phyloP scores from a whole-genome alignment of 2,888 invertebrate genomes.

The Endotricha flammealis region DNA sequence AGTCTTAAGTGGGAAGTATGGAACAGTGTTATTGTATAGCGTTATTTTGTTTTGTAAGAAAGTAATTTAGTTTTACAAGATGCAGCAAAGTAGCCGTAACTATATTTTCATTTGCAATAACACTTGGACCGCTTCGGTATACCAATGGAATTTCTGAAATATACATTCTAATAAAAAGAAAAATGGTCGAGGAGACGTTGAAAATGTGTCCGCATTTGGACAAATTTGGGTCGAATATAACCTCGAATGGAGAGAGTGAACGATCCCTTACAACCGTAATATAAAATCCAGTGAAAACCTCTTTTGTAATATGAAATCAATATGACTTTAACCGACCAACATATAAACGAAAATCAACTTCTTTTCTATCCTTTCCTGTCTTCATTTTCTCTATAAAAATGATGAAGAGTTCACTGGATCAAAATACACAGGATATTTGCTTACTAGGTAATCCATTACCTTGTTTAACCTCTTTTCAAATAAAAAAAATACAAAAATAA shows the following conservation, averaged over 20 bases:
- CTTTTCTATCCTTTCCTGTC: no score
- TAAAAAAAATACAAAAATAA: no score
- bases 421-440: no score
- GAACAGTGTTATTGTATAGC: slow-evolving; percentile 3
- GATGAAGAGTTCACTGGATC: no score
- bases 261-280: slow-evolving; percentile 53
- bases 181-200: slow-evolving; percentile 51
- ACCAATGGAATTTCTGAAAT: slow-evolving; percentile 51
- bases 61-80: slow-evolving; percentile 27
- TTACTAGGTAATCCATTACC: no score
- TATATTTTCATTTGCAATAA: slow-evolving; percentile 49
- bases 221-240: slow-evolving; percentile 63
- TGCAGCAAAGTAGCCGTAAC: slow-evolving; percentile 31
- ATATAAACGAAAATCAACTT: slow-evolving; percentile 6
- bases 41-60: slow-evolving; percentile 7
- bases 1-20: slow-evolving; percentile 6
- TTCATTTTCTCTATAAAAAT: no score
- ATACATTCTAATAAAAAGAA: slow-evolving; percentile 61
- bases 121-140: slow-evolving; percentile 32
- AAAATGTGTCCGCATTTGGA: slow-evolving; percentile 63
- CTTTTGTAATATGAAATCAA: slow-evolving; percentile 47
- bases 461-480: no score
- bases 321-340: background rate
- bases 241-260: slow-evolving; percentile 54
- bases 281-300: slow-evolving; percentile 50